A percentile compares a stretch with the other conserved stretches of the same genome.
phyloP scores from a whole-genome alignment of 2,113 vertebrate genomes.

The Ailurus styani region DNA sequence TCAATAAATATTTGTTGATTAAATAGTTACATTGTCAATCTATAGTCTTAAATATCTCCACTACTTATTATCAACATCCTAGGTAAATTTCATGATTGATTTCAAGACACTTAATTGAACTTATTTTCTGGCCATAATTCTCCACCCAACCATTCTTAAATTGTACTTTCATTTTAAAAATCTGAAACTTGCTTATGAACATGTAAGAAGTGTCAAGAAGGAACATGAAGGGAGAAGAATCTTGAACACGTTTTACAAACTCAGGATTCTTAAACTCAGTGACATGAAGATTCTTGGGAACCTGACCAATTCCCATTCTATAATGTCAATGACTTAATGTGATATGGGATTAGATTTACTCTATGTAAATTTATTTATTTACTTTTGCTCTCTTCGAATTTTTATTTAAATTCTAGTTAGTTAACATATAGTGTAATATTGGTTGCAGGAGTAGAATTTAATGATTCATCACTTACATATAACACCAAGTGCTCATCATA shows the following conservation, averaged over 20 bases:
- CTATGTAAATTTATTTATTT: background rate
- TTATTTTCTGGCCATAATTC: background rate
- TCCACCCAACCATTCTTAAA: background rate
- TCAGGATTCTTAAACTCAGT: background rate
- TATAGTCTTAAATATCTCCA: slow-evolving; percentile 36
- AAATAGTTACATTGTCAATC: slow-evolving; percentile 28
- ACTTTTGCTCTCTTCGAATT: background rate
- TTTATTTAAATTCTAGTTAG: background rate
- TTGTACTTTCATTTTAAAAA: background rate
- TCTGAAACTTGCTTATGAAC: background rate
- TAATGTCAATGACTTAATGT: background rate
- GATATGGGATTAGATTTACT: background rate
- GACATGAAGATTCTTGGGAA: background rate
- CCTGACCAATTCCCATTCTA: background rate
- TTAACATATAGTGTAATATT: background rate
- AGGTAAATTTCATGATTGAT: slow-evolving; percentile 44
- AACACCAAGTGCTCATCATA: too few relatives aligned
- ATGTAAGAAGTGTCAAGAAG: background rate
- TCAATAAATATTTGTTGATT: slow-evolving; percentile 39
- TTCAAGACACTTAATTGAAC: background rate
- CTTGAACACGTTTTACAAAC: background rate
- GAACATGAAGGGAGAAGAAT: background rate
- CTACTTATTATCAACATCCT: background rate
- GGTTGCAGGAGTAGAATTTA: background rate
- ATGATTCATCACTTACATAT: too few relatives aligned